Base-by-base conservation (phyloP, 2,888 invertebrate genomes). In the Hydrotaea diabolus region DNA sequence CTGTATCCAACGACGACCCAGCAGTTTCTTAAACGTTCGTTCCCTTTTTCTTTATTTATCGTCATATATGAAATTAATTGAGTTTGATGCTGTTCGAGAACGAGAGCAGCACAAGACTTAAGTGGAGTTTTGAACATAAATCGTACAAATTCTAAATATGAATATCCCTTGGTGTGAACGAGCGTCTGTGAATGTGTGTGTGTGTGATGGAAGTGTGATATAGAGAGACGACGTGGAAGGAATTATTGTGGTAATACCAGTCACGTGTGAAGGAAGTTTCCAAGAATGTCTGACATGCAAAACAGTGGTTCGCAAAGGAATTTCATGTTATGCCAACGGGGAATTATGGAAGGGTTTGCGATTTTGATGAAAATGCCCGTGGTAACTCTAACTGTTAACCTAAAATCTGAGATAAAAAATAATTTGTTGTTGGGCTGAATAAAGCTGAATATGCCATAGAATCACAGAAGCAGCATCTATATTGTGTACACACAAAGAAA, bases 1-100 rank as follows among this genome's bases (percentile, higher is more conserved):
- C 59, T 23, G 46, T 31, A 46, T 39, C 26, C 0, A 31, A 1
- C 26, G 7, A 53, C 53, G 2, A 53, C 31, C 26, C 2, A 31
- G 62, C 36, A 43, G 69, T 69, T 69, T 46, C 69, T 69, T 69
- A 69, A 69, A 69, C 43, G 69, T 69, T 69, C 46, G 49, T 62
- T 31, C 23, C n/a, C 19, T 46, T 69, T 66, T 31, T n/a, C n/a
- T 55, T 77, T 55, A 36, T 53, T 31, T 39, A 55, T 69, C 77
- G 23, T 69, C 77, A 69, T 77, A 77, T 69, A 69, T 77, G 77
- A 77, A 69, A 77, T 77, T 77, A 77, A 77, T 77, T 77, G 77
- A 77, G 77, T 77, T 77, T 77, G 77, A 77, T 77, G 69, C 53
- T 64, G 64, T 26, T 64, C 15, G 21, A 46, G 31, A 59, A 59